Evolutionary conservation across 2,888 invertebrate species (phyloP), one percentile per base, ranked within the genome.

Genomic region (Tipula confusa): DNA sequence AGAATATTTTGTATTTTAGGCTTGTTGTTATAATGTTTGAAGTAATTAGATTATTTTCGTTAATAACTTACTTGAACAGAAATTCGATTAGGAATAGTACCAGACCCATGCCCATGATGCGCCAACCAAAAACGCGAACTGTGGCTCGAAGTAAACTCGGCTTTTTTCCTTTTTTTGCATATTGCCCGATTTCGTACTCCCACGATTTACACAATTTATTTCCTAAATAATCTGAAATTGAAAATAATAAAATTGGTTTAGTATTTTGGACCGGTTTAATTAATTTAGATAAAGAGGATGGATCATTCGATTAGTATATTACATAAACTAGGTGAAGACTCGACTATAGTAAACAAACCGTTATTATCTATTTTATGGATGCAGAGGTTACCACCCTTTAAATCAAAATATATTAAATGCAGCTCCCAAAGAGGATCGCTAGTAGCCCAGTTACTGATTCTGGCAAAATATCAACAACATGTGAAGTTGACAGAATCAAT

Each of bases 1-100:
- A 43, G 18, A 15, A 29, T 29, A 29, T 29, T 38, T 43, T 43
- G 31, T 31, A n/a, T 48, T 48, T 82, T 48, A 83, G 24, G 24
- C 7, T 18, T 3, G 6, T 29, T 81, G 28, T 29, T 11, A 28
- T 13, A 64, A 7, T 29, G 36, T 36, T 36, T 33, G 31, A 15
- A 82, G n/a, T n/a, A 11, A 33, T 11, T 33, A n/a, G n/a, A n/a
- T 15, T 79, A 28, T 18, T n/a, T 28, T 79, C 29, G 11, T 11
- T 2, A 9, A 18, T 13, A 80, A 86, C 86, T 87, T 86, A 90
- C 89, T 88, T 91, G 86, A 93, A 91, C 79, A 92, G 91, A 86
- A 93, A 91, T 88, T 94, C 93, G 88, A 93, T 90, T 84, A 93
- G 84, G 28, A 92, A 90, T 43, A 93, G 88, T 4, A 92, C 89